Percentiles rank a stretch among this genome's conserved stretches.
Conservation (phyloP, 1,140 invertebrate species). For the Triops cancriformis region DNA sequence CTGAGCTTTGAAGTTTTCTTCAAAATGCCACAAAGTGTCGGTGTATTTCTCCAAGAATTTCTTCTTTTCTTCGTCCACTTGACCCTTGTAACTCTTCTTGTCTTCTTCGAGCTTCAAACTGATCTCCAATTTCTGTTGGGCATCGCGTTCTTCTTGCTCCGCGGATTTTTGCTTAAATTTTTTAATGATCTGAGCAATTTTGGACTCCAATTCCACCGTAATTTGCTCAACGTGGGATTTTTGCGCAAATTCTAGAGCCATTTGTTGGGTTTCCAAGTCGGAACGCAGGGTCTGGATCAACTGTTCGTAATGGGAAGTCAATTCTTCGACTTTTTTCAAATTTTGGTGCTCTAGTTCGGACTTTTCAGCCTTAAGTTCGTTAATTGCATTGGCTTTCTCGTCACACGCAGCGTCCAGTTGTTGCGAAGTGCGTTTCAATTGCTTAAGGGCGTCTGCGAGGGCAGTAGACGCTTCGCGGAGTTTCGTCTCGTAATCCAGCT, state of each 20-base stretch:
- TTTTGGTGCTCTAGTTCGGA: too few relatives aligned
- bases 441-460: background rate
- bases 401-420: too few relatives aligned
- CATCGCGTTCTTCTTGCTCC: background rate
- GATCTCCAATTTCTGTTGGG: background rate
- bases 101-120: background rate
- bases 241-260: background rate
- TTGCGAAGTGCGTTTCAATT: background rate
- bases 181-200: background rate
- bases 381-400: too few relatives aligned
- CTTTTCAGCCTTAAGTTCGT: too few relatives aligned
- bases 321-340: too few relatives aligned
- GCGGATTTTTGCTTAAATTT: background rate
- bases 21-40: background rate
- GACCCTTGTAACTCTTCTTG: background rate
- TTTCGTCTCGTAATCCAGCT: background rate
- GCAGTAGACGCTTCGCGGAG: background rate
- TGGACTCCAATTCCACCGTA: background rate
- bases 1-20: background rate
- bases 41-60: background rate
- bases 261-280: background rate
- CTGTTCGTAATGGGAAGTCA: too few relatives aligned
- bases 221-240: background rate
- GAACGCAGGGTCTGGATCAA: background rate
- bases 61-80: background rate